These are phyloP conservation scores for Heterohyrax brucei DNA, from an alignment of 2,797 vertebrate species.

Conservation along the genomic window DNA sequence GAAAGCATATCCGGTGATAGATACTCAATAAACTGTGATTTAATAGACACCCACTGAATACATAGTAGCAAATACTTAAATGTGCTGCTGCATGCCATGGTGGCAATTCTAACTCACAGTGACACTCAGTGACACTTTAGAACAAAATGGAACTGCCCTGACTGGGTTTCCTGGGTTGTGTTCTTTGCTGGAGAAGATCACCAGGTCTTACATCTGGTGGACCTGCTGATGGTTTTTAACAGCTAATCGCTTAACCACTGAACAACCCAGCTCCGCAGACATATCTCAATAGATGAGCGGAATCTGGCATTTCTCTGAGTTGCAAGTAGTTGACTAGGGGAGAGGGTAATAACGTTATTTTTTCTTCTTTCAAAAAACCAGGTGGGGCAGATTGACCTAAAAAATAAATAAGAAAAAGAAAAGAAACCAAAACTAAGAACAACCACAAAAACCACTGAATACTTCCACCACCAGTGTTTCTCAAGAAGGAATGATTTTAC, in stretches of 20 bases:
- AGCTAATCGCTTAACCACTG: not conserved
- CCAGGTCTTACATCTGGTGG: not conserved
- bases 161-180: not conserved
- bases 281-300: not conserved
- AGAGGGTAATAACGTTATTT: not conserved
- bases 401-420: not conserved
- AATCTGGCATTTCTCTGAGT: not conserved
- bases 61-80: not conserved
- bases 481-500: not conserved
- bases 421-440: not conserved
- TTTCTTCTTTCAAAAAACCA: not conserved
- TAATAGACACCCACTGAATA: not conserved
- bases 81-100: not conserved
- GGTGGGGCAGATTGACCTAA: not conserved
- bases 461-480: not conserved
- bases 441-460: not conserved
- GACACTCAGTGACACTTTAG: not conserved
- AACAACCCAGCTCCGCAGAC: not conserved
- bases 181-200: not conserved
- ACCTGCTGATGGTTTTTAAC: not conserved
- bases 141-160: not conserved
- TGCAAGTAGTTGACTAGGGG: not conserved
- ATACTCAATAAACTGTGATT: not conserved
- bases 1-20: not conserved
- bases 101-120: not conserved